Percentiles rank a stretch among this genome's conserved stretches.
phyloP scores from a whole-genome alignment of 2,113 vertebrate species.

The Dipodomys ordii region DNA sequence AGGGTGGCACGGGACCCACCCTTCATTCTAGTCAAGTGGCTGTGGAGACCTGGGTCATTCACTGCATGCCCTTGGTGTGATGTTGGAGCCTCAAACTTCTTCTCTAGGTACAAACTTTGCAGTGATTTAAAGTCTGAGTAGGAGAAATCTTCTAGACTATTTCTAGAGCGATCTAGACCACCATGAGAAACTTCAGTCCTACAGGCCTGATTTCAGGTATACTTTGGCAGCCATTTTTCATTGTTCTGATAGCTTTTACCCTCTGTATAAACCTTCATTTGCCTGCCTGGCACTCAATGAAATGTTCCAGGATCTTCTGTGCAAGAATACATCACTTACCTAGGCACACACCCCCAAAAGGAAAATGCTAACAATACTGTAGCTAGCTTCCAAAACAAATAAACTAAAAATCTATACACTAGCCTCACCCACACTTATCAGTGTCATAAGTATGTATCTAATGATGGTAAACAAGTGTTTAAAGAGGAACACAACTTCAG shows the following conservation, averaged over 20 bases:
- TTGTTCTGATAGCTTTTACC: neutral
- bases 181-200: neutral
- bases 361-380: slow-evolving; percentile 67
- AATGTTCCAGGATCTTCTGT: neutral
- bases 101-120: neutral
- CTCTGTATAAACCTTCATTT: neutral
- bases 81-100: neutral
- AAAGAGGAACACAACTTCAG: slow-evolving; percentile 34
- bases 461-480: slow-evolving; percentile 46
- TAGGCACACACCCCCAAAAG: slow-evolving; percentile 32
- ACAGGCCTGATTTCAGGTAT: neutral
- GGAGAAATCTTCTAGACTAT: neutral
- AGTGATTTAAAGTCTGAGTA: slow-evolving; percentile 7
- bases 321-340: neutral
- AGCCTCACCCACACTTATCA: slow-evolving; percentile 48
- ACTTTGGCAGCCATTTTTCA: neutral
- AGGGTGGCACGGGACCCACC: neutral
- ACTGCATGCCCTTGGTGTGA: neutral
- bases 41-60: neutral
- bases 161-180: slow-evolving; percentile 47
- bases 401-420: slow-evolving; percentile 43
- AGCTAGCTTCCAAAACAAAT: slow-evolving; percentile 70
- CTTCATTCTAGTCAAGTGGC: neutral
- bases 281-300: neutral
- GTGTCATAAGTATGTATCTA: slow-evolving; percentile 10